Evolutionary conservation across 2,888 invertebrate species (phyloP), one percentile per base, ranked within the genome.

Genomic region (Hemithea aestivaria): DNA sequence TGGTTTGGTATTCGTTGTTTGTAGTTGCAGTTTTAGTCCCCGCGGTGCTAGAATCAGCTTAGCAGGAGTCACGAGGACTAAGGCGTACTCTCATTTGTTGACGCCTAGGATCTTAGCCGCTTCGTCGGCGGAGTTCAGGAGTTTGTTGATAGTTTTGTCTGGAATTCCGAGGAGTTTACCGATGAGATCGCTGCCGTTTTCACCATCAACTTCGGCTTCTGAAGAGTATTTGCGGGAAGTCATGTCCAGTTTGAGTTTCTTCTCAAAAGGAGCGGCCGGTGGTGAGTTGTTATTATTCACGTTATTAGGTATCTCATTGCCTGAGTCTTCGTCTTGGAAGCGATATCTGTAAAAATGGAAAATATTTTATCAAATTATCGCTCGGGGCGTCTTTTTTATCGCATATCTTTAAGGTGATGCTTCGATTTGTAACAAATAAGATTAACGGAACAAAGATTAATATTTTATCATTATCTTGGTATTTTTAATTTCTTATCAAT

Each of bases 71-170:
- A 85, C 84, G 75, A 87, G 75, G 64, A 87, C 87, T 78, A 85
- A 69, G 66, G 85, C 87, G 87, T 87, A 87, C 65, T 85, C 84
- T 87, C 87, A 87, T 87, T 92, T 93, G 47, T 94, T 93, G 33
- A 96, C 94, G 11, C 97, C 94, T 11, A 97, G 85, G 49, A 96
- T 90, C 69, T 95, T 94, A 1, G 96, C 96, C 11, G 96, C 96
- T 68, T 95, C 95, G 20, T 95, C 92, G 1, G 93, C 91, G 1
- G 95, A 94, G 2, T 93, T 90, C 20, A 97, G 89, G 49, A 94
- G 90, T 74, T 93, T 93, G 65, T 97, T 96, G 35, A 97, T 93
- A 44, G 93, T 93, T 53, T 93, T 91, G 72, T 96, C 96, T 25
- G 94, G 91, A 44, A 97, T 95, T 0, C 96, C 97, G 9, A 97